Evolutionary conservation across 2,888 invertebrate genomes (phyloP), one percentile per base, ranked within the genome.

Genomic region (Heterodera filipjevi): DNA sequence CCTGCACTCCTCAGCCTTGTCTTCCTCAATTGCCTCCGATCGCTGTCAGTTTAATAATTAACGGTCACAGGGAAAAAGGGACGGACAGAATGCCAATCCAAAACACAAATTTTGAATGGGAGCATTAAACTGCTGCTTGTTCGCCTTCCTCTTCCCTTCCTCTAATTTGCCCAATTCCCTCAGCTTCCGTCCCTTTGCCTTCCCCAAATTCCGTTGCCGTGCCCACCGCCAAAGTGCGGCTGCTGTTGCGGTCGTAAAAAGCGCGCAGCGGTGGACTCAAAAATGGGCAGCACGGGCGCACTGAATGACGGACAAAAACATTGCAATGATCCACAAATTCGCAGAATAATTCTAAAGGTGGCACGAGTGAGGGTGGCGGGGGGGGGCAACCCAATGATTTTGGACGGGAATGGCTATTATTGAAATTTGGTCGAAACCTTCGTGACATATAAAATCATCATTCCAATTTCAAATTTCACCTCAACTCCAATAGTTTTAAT

Each of bases 171-270:
- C 33, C 39, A 12, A 19, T 53, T 39, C 39, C 19, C 35, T 32
- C 33, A 71, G 33, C 76, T 81, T 49, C 81, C 84, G 32, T 82
- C 81, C 46, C 83, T 82, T 32, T 81, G 78, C 35, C 66, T 84
- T 14, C 84, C 84, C 3, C 82, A 82, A 73, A 68, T 84, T 59
- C 80, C 82, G 19, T 78, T 81, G 46, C 82, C 83, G 14, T 84
- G 83, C 32, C 81, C 81, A 64, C 81, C 83, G 59, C 81, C 84
- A 27, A 81, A 82, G 64, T 81, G 82, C n/a, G 83, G 85, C 46
- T 82, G 82, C 33, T 59, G 59, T n/a, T 85, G 85, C 77, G 85
- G 85, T 59, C 80, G 85, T 70, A 85, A 83, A 82, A 85, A 85
- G 83, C 82, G 85, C 66, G 77, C 27, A 46, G 44, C 77, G 68